Conservation (phyloP, 2,797 vertebrate genomes). For the Fundulus diaphanus region DNA sequence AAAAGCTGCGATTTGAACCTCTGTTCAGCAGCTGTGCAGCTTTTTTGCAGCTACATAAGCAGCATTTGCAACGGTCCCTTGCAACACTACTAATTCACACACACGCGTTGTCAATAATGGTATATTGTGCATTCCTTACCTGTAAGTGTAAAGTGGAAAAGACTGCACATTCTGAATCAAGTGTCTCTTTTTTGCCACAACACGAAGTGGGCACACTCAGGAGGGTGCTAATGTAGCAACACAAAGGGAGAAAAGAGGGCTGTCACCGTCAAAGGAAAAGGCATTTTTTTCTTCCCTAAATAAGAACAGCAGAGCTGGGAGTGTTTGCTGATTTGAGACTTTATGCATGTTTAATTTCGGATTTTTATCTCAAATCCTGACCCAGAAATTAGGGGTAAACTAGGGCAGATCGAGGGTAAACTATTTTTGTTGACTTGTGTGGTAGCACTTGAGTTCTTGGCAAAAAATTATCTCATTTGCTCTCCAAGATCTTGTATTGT, state of each 20-base stretch:
- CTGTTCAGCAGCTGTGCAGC: not conserved
- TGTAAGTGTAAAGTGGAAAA: not conserved
- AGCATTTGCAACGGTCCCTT: too few species aligned
- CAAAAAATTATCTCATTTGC: not conserved
- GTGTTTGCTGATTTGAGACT: not conserved
- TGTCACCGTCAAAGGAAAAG: too few species aligned
- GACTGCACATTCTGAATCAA: not conserved
- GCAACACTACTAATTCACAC: not conserved
- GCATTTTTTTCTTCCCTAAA: not conserved
- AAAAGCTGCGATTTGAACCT: not conserved
- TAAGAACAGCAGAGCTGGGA: not conserved
- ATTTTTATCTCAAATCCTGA: not conserved
- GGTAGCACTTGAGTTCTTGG: not conserved
- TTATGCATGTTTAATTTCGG: not conserved
- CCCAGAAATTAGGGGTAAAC: too few species aligned
- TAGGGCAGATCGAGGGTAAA: too few species aligned
- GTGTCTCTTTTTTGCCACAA: not conserved
- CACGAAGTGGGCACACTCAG: not conserved
- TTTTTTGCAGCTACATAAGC: not conserved
- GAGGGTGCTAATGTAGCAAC: not conserved
- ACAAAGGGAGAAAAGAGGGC: not conserved
- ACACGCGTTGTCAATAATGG: not conserved
- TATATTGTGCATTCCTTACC: not conserved
- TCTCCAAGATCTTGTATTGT: not conserved
- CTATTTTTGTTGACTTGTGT: constrained; percentile 1